These are phyloP conservation scores for Tethea ocularis DNA, from an alignment of 2,888 invertebrate genomes.

Conservation along the genomic window DNA sequence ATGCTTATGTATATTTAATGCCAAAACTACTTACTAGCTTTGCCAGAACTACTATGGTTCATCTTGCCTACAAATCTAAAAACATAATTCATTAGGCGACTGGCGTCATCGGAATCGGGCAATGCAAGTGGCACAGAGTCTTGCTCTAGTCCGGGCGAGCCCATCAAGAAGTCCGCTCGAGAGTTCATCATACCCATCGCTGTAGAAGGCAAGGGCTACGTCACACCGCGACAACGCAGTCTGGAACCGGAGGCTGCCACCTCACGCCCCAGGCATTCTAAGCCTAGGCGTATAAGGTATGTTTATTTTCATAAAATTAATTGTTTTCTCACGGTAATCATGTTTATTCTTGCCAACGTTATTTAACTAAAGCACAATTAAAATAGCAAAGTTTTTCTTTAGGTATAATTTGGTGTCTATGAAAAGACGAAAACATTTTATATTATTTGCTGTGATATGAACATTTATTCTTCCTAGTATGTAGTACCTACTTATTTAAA, in stretches of 20 bases:
- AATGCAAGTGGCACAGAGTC: conserved; percentile 59
- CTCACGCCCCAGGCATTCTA: conserved; percentile 61
- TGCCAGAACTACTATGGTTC: too few species aligned
- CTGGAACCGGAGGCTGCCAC: conserved; percentile 88
- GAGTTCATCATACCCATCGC: conserved; percentile 97
- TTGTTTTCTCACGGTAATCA: neutral
- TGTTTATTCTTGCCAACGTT: too few species aligned
- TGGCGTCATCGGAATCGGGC: conserved; percentile 87
- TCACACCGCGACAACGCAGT: conserved; percentile 89
- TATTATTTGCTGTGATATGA: too few species aligned
- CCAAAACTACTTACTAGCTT: too few species aligned
- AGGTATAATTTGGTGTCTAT: too few species aligned
- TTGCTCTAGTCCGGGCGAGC: conserved; percentile 79
- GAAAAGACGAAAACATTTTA: too few species aligned
- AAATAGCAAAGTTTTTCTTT: too few species aligned
- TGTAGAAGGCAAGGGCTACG: conserved; percentile 94
- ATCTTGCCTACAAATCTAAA: too few species aligned
- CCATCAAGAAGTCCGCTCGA: conserved; percentile 93
- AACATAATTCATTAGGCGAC: conserved; percentile 49
- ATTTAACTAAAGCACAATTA: too few species aligned
- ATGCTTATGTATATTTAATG: too few species aligned
- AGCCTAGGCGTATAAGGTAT: conserved; percentile 87
- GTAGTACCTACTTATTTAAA: too few species aligned
- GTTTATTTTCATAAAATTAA: neutral
- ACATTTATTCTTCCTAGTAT: too few species aligned